A percentile compares a stretch with the other conserved stretches of the same genome.
phyloP scores from a whole-genome alignment of 1,140 invertebrate genomes.

The Centruroides vittatus region DNA sequence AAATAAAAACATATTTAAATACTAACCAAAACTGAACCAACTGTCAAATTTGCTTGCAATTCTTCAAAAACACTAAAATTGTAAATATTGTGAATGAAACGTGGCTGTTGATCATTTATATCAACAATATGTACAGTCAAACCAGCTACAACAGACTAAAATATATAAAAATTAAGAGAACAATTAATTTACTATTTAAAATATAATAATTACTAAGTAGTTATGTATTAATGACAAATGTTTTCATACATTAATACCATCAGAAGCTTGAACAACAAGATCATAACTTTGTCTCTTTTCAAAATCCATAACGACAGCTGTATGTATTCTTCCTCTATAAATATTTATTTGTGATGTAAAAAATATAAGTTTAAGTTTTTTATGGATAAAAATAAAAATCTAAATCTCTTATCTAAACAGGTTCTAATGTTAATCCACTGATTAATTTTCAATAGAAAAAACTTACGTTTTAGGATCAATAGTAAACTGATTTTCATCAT shows the following conservation, averaged over 20 bases:
- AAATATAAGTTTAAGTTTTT: no score
- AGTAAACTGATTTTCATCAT: conserved; percentile 22
- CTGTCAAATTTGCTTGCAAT: conserved; percentile 18
- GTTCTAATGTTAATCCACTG: no score
- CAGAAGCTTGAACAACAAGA: conserved; percentile 23
- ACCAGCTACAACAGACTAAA: conserved; percentile 23
- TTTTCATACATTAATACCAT: conserved; percentile 22
- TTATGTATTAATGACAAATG: not conserved
- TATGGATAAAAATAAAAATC: no score
- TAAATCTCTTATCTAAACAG: no score
- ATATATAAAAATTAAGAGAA: not conserved
- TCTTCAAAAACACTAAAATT: conserved; percentile 27
- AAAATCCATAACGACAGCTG: conserved; percentile 22
- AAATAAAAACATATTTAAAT: no score
- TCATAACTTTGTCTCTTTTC: conserved; percentile 22
- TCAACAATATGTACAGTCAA: conserved; percentile 31
- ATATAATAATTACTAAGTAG: not conserved
- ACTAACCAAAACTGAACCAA: conserved; percentile 17
- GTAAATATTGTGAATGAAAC: conserved; percentile 28
- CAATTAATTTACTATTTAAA: not conserved
- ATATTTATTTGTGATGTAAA: not conserved
- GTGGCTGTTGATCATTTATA: conserved; percentile 32
- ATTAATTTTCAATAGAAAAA: no score
- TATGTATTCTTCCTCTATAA: conserved; percentile 19
- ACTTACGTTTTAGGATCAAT: conserved; percentile 19